Conservation (phyloP, 2,797 vertebrate genomes). For the Fistularia commersonii region DNA sequence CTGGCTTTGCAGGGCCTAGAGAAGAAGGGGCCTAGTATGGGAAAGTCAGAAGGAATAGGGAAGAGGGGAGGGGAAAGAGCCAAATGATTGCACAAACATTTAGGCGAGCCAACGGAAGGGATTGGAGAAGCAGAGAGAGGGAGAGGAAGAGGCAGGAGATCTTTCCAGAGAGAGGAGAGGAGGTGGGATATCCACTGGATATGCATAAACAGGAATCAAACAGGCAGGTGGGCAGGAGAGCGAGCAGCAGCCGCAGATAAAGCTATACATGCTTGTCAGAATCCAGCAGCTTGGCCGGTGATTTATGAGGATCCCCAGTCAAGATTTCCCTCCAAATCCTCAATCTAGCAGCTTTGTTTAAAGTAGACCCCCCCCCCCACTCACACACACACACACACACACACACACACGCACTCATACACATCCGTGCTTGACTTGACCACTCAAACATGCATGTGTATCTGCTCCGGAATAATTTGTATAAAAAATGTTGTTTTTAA, state of each 20-base stretch:
- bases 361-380: conserved; percentile 6
- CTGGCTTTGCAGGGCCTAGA: conserved; percentile 61
- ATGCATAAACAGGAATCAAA: conserved; percentile 65
- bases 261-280: conserved; percentile 71
- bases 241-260: conserved; percentile 59
- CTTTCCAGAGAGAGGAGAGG: conserved; percentile 30
- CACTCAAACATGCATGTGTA: conserved; percentile 23
- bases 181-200: conserved; percentile 60
- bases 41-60: conserved; percentile 12
- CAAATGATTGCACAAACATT: conserved; percentile 12
- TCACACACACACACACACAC: conserved; percentile 3
- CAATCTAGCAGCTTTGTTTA: conserved; percentile 61
- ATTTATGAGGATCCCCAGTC: conserved; percentile 74
- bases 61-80: conserved; percentile 11
- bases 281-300: conserved; percentile 65
- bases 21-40: conserved; percentile 23
- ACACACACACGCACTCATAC: conserved; percentile 3
- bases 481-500: neutral
- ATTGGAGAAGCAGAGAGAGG: conserved; percentile 1
- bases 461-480: neutral
- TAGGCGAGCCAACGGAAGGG: conserved; percentile 9
- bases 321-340: conserved; percentile 63
- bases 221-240: conserved; percentile 48
- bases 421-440: conserved; percentile 11
- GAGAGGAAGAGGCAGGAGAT: conserved; percentile 30